phyloP scores from a whole-genome alignment of 1,140 invertebrate genomes.

The Drosophila subobscura region DNA sequence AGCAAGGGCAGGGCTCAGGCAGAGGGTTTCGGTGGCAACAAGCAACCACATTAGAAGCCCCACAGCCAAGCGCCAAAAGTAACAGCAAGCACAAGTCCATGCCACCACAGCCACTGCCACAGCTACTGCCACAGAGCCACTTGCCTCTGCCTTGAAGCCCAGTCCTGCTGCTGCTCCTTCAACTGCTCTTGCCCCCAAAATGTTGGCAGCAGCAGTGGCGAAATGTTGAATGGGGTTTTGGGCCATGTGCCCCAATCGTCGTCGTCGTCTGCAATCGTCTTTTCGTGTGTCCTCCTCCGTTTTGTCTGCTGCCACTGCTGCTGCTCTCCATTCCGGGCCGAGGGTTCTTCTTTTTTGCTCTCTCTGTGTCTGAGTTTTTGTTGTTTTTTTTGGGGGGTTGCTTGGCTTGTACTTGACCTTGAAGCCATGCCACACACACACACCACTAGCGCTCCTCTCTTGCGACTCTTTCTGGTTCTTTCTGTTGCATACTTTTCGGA shows the following conservation, averaged over 20 bases:
- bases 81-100: constrained; percentile 28
- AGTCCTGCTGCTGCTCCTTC: background rate
- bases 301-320: constrained; percentile 43
- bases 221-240: background rate
- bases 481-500: constrained; percentile 1
- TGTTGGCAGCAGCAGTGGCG: constrained; percentile 40
- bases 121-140: constrained; percentile 9
- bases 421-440: constrained; percentile 39
- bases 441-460: constrained; percentile 9
- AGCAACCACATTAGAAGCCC: constrained; percentile 65
- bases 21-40: constrained; percentile 30
- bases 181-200: constrained; percentile 49
- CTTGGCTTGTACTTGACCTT: constrained; percentile 79
- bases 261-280: constrained; percentile 50
- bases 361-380: background rate
- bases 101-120: too few species aligned
- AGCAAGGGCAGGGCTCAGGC: too few species aligned
- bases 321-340: constrained; percentile 1
- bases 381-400: constrained; percentile 29
- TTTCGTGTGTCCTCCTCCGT: constrained; percentile 53
- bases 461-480: too few species aligned
- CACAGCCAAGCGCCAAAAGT: constrained; percentile 48
- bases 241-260: constrained; percentile 12
- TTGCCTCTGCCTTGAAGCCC: background rate
- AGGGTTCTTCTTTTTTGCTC: constrained; percentile 14